Conservation (phyloP, 2,797 vertebrate species). For the Aeoliscus strigatus region DNA sequence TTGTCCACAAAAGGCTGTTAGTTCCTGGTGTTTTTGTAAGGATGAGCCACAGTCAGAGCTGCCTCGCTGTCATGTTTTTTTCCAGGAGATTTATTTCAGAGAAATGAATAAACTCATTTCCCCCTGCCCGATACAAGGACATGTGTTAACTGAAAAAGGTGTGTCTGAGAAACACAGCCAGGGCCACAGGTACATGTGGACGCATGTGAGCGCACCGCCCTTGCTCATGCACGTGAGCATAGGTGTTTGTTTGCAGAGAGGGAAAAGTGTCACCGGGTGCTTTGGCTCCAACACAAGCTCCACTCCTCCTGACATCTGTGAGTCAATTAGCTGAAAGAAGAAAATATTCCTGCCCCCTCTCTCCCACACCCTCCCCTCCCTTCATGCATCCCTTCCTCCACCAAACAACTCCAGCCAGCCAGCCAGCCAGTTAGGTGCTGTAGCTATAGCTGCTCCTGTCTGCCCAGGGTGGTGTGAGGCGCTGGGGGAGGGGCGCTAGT, state of each 20-base stretch:
- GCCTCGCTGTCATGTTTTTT: constrained; percentile 40
- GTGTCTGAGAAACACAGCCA: constrained; percentile 15
- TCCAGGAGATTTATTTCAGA: constrained; percentile 41
- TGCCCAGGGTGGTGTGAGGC: constrained; percentile 54
- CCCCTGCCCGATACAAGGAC: constrained; percentile 9
- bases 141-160: constrained; percentile 44
- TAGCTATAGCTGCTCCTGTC: constrained; percentile 62
- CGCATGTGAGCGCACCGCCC: constrained; percentile 10
- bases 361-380: constrained; percentile 33
- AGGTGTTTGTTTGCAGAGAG: constrained; percentile 42
- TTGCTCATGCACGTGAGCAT: constrained; percentile 16
- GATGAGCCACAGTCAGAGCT: constrained; percentile 11
- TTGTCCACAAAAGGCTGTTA: constrained; percentile 21
- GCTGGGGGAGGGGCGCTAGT: constrained; percentile 66
- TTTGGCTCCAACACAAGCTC: constrained; percentile 41
- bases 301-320: constrained; percentile 74
- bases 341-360: constrained; percentile 74
- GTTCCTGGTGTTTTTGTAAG: constrained; percentile 26
- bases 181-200: constrained; percentile 25
- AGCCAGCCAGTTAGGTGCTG: constrained; percentile 49
- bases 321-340: constrained; percentile 80
- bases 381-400: constrained; percentile 56
- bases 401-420: constrained; percentile 55
- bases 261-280: constrained; percentile 43
- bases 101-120: constrained; percentile 15